Percentiles rank a stretch among this genome's conserved stretches.
phyloP scores from a whole-genome alignment of 2,113 vertebrate genomes.

The Azemiops feae region DNA sequence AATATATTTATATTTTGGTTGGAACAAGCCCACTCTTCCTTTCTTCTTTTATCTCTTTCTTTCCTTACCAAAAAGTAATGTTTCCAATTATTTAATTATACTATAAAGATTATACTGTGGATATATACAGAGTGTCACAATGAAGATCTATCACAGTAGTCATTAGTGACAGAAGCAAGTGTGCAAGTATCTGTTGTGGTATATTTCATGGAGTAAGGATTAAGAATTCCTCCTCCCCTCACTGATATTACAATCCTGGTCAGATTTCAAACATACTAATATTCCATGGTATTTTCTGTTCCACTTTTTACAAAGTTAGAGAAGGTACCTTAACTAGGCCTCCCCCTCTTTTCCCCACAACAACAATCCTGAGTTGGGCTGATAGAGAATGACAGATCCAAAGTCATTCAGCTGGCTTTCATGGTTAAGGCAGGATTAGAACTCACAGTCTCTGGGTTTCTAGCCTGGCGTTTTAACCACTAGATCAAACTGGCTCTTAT shows the following conservation, averaged over 20 bases:
- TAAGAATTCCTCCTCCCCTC: no score
- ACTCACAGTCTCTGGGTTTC: not conserved
- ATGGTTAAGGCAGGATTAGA: no score
- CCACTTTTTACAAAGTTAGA: not conserved
- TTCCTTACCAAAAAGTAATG: not conserved
- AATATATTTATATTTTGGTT: not conserved
- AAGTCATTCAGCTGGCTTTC: no score
- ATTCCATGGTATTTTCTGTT: not conserved
- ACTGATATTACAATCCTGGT: not conserved
- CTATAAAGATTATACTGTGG: not conserved
- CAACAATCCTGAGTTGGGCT: no score
- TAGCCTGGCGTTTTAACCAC: not conserved
- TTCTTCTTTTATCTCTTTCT: not conserved
- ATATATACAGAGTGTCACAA: not conserved
- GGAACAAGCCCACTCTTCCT: not conserved
- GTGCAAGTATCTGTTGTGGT: not conserved
- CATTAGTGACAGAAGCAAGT: no score
- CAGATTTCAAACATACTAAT: not conserved
- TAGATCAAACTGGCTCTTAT: not conserved
- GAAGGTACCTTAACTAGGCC: not conserved
- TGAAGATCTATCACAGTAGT: not conserved
- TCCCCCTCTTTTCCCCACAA: no score
- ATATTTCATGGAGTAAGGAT: not conserved
- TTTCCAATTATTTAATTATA: not conserved
- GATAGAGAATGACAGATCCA: no score